Conservation (phyloP, 2,797 vertebrate species). For the Semaprochilodus insignis region DNA sequence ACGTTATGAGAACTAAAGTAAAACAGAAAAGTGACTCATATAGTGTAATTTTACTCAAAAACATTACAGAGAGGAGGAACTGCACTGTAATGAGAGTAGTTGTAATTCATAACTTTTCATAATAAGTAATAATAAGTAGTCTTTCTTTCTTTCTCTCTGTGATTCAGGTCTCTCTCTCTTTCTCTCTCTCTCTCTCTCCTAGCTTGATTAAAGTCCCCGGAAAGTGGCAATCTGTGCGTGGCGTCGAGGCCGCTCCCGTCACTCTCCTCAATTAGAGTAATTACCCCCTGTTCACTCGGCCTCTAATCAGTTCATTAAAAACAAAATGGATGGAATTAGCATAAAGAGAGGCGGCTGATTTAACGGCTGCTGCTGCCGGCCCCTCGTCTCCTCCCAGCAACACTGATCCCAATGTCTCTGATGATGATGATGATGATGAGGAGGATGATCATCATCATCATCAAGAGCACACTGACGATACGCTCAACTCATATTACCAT, state of each 20-base stretch:
- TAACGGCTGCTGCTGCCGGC: constrained; percentile 69
- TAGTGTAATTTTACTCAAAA: background rate
- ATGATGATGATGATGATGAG: constrained; percentile 11
- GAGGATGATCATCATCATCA: constrained; percentile 37
- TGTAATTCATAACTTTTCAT: background rate
- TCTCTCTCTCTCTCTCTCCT: constrained; percentile 5
- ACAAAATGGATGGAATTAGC: constrained; percentile 83
- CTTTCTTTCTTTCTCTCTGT: constrained; percentile 14
- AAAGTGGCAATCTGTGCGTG: constrained; percentile 61
- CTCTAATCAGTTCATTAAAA: constrained; percentile 86
- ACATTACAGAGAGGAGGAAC: background rate
- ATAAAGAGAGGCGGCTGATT: constrained; percentile 80
- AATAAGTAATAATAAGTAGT: constrained; percentile 4
- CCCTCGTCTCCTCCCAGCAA: constrained; percentile 42
- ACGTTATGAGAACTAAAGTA: too few species aligned
- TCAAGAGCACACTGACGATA: constrained; percentile 24
- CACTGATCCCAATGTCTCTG: constrained; percentile 39
- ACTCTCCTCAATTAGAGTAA: constrained; percentile 83
- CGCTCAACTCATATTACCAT: constrained; percentile 42
- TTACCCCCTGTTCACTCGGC: constrained; percentile 80
- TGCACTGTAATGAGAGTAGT: background rate
- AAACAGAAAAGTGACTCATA: background rate
- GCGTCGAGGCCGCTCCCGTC: constrained; percentile 75
- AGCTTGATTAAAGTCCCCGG: constrained; percentile 64
- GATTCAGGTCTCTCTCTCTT: constrained; percentile 32